phyloP scores from a whole-genome alignment of 2,113 vertebrate species.

The Symphodus melops region DNA sequence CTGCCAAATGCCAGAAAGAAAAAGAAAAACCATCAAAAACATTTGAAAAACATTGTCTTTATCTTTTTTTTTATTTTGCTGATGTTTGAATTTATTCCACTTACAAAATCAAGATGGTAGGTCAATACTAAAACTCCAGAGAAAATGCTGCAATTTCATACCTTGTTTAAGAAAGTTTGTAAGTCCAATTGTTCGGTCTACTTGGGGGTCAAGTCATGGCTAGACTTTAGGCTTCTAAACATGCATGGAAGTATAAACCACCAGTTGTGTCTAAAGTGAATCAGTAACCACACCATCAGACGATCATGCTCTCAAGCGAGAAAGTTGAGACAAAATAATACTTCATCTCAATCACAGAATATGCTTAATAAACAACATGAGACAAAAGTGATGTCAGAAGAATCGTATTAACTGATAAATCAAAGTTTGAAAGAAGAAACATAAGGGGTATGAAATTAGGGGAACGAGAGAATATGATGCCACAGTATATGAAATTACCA shows the following conservation, averaged over 20 bases:
- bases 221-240: neutral
- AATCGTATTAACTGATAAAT: too few species aligned
- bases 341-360: neutral
- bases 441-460: too few species aligned
- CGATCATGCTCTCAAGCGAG: neutral
- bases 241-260: neutral
- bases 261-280: neutral
- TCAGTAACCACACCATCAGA: neutral
- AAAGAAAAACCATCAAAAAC: too few species aligned
- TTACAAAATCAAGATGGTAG: neutral
- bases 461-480: too few species aligned
- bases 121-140: neutral
- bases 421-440: too few species aligned
- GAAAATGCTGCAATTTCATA: neutral
- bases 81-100: neutral
- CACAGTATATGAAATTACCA: too few species aligned
- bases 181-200: neutral
- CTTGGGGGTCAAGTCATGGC: neutral
- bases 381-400: too few species aligned
- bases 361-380: neutral
- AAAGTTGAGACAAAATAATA: neutral
- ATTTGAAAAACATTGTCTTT: too few species aligned
- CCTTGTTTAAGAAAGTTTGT: neutral
- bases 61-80: neutral
- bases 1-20: slow-evolving; percentile 61